Evolutionary conservation across 2,888 invertebrate genomes (phyloP).

Genomic region (Margaritifera margaritifera): DNA sequence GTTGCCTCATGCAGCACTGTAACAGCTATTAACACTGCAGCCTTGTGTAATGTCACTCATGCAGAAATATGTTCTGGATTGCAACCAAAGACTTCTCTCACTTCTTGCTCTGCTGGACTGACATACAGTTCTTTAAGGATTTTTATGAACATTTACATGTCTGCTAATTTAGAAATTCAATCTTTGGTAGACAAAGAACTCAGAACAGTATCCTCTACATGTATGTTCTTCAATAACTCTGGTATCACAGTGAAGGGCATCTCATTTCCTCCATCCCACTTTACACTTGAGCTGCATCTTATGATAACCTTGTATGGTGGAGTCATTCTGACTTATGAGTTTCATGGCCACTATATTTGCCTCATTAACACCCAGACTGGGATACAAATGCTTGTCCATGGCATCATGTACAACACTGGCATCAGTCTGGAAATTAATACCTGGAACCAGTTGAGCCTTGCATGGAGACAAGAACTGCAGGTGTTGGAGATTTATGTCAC

Average conservation of each 20-base stretch:
- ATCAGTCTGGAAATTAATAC: constrained; percentile 30
- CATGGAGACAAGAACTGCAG: constrained; percentile 32
- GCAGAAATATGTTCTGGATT: too few relatives aligned
- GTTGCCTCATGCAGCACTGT: too few relatives aligned
- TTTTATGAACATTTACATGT: too few relatives aligned
- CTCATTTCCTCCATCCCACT: constrained; percentile 31
- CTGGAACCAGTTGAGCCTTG: constrained; percentile 54
- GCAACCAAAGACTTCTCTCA: too few relatives aligned
- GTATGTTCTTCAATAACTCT: constrained; percentile 33
- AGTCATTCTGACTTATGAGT: constrained; percentile 39
- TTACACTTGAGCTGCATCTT: constrained; percentile 54
- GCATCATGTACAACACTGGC: constrained; percentile 21
- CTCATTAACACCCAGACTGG: constrained; percentile 33
- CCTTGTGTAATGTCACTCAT: too few relatives aligned
- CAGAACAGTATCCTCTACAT: constrained; percentile 34
- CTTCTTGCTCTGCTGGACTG: too few relatives aligned
- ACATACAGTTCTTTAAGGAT: too few relatives aligned
- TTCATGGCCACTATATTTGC: constrained; percentile 24
- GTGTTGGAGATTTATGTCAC: constrained; percentile 47
- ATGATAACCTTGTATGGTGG: constrained; percentile 41
- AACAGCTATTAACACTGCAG: too few relatives aligned
- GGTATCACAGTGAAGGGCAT: constrained; percentile 37
- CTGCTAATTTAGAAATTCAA: too few relatives aligned
- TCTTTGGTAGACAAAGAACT: constrained; percentile 13
- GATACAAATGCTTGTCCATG: constrained; percentile 24